Evolutionary conservation across 2,888 invertebrate species (phyloP), one percentile per base, ranked within the genome.

Genomic region (Noctuana brunneofusca): DNA sequence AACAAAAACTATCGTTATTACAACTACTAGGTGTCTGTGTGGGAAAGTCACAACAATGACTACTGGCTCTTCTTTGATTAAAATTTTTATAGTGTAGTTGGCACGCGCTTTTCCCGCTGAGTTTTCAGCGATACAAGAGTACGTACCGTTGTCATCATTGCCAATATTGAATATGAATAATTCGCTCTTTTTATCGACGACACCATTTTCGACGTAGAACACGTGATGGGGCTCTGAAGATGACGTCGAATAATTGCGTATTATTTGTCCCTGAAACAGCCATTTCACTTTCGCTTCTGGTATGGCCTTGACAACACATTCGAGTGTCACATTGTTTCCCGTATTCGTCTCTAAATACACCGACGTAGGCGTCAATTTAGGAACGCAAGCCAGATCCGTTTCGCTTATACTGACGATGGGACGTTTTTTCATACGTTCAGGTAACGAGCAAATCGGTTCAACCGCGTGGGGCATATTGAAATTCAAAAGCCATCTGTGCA

Each of bases 61-160:
- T 22, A 94, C 92, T 12, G 95, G 95, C 66, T 95, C 95, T 75
- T 95, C 95, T 78, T 95, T 95, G 59, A 95, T 92, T 68, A 96
- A 92, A 53, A 96, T 94, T 67, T 94, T 92, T 69, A 97, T 92
- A 1, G 97, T 97, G 72, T 96, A 96, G 82, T 97, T 97, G 64
- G 96, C 95, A 69, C 94, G 94, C 0, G 95, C 93, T 64, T 92
- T 93, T 12, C 97, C 97, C 0, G 97, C 97, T 14, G 95, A 93
- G 80, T 97, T 97, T 76, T 96, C 96, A 0, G 97, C 97, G 12
- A 95, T 92, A 81, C 97, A 98, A 3, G 95, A 93, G 79, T 96
- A 97, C 8, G 96, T 96, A 4, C 97, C 97, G 75, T 97, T 97
- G 78, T 97, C 96, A 68, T 95, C 96, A 41, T 93, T 93, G 32